Evolutionary conservation across 2,113 vertebrate genomes (phyloP).

Genomic region (Festucalex cinctus): DNA sequence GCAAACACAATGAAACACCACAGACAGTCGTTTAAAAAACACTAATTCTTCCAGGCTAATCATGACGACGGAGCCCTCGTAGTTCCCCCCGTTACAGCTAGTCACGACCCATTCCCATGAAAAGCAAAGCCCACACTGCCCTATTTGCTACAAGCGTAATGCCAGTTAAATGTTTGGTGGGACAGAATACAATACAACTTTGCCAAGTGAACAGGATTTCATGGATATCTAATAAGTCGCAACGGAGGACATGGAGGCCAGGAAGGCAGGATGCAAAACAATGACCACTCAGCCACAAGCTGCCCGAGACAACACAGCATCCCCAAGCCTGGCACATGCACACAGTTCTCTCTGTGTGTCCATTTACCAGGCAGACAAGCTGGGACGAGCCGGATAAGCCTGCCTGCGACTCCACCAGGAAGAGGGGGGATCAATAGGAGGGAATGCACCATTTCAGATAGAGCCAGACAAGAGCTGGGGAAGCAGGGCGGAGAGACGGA

Average conservation of each 20-base stretch:
- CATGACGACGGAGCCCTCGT: conserved; percentile 42
- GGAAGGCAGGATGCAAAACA: conserved; percentile 49
- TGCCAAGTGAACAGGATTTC: conserved; percentile 17
- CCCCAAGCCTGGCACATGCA: conserved; percentile 61
- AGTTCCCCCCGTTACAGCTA: conserved; percentile 45
- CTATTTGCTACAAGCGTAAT: background rate
- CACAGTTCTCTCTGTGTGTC: conserved; percentile 61
- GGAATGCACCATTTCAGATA: conserved; percentile 69
- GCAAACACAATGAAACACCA: conserved; percentile 55
- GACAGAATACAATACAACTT: conserved; percentile 20
- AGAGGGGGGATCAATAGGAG: conserved; percentile 69
- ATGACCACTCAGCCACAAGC: conserved; percentile 67
- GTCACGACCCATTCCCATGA: conserved; percentile 50
- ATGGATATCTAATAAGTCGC: conserved; percentile 46
- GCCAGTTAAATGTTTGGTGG: conserved; percentile 20
- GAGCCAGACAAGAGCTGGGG: conserved; percentile 60
- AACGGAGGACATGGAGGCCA: conserved; percentile 16
- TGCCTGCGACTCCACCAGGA: conserved; percentile 62
- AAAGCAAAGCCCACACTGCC: conserved; percentile 31
- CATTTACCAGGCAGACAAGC: conserved; percentile 65
- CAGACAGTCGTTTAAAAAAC: conserved; percentile 32
- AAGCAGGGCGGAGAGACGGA: conserved; percentile 53
- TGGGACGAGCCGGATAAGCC: conserved; percentile 63
- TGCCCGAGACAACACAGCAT: conserved; percentile 58
- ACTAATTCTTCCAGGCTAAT: conserved; percentile 52